Evolutionary conservation across 2,888 invertebrate genomes (phyloP), one percentile per base, ranked within the genome.

Genomic region (Drosophila pegasa): DNA sequence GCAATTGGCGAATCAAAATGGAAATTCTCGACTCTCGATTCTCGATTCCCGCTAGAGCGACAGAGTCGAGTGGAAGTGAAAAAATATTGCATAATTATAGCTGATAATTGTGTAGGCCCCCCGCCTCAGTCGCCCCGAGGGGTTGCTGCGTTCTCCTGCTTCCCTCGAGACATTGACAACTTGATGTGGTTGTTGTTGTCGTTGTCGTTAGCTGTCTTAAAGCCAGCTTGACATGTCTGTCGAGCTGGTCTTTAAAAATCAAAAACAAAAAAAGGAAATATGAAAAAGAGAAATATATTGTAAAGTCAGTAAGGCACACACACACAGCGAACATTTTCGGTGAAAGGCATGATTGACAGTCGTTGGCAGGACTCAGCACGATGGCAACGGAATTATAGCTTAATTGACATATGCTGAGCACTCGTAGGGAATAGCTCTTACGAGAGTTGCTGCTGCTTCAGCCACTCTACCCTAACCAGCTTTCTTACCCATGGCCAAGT

Each of bases 351-450:
- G 89, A 87, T 87, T 87, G 87, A 89, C 87, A 89, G 86, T 84
- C 71, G 62, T 52, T 71, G 43, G 38, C 58, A 51, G 70, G 60
- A 65, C 86, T 66, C 83, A 83, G 88, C 83, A 82, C 74, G 88
- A 65, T 60, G 71, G 77, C 86, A 79, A 75, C 75, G 68, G 87
- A 84, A 84, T 88, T 88, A 88, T 85, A 75, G 75, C 87, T 87
- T 89, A 87, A 87, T 89, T 87, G 87, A 89, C 87, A 89, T 82
- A 75, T 75, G 85, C 75, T 66, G 78, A 86, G 77, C 67, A 77
- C 80, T 66, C 65, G 63, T 63, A 78, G 80, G 81, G 81, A 75
- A 67, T 63, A 54, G 38, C 71, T 68, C 75, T 54, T 48, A 57
- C 48, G 52, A 33, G 27, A 29, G 47, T 22, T 20, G 38, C 25